Percentiles rank a stretch among this genome's conserved stretches.
These are phyloP conservation scores for Meloidogyne exigua DNA, from an alignment of 1,140 invertebrate species.

Conservation along the genomic window DNA sequence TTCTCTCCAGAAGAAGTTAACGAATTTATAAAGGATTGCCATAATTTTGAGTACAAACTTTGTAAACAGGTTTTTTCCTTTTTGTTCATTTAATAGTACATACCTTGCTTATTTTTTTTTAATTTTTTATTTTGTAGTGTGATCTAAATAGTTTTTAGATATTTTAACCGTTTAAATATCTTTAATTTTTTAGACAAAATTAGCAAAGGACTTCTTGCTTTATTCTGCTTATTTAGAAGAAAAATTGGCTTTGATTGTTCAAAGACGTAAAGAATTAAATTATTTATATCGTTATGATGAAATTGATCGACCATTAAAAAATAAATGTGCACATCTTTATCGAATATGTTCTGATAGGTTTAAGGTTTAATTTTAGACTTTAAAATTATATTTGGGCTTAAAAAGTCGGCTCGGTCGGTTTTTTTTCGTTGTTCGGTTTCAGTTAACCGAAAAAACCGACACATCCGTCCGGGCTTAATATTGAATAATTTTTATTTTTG, in stretches of 20 bases:
- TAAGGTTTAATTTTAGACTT: neutral
- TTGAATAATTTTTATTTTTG: neutral
- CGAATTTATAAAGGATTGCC: constrained; percentile 11
- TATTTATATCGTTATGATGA: constrained; percentile 23
- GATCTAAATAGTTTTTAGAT: too few species aligned
- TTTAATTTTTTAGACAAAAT: constrained; percentile 20
- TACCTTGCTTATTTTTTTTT: neutral
- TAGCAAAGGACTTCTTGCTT: constrained; percentile 17
- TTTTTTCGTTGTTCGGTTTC: too few species aligned
- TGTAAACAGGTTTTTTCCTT: constrained; percentile 9
- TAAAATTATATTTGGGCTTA: too few species aligned
- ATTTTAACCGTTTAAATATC: too few species aligned
- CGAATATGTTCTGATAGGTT: constrained; percentile 22
- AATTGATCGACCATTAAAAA: constrained; percentile 22
- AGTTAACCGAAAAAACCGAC: too few species aligned
- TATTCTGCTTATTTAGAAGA: constrained; percentile 22
- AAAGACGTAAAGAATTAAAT: constrained; percentile 12
- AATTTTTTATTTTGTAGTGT: too few species aligned
- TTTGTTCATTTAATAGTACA: neutral
- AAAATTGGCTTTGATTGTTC: neutral
- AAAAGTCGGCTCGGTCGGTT: too few species aligned
- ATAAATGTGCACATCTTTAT: constrained; percentile 13
- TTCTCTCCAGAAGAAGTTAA: neutral
- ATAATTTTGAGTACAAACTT: constrained; percentile 15
- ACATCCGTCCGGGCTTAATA: too few species aligned